Base-by-base conservation (phyloP, 1,140 invertebrate species). In the Cyphomyrmex costatus region DNA sequence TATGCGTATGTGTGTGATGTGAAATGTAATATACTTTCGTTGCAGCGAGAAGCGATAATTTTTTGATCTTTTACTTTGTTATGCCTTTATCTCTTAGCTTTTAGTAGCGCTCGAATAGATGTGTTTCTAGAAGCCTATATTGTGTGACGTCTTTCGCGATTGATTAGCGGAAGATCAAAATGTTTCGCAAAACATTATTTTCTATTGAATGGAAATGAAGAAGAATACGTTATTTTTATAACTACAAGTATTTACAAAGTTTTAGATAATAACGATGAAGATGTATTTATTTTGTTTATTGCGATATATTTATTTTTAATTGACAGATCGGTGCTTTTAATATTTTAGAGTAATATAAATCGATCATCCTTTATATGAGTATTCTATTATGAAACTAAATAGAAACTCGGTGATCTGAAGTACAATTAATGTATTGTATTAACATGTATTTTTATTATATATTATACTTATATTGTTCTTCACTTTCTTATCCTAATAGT, bases 281-380 rank as follows among this genome's bases (percentile, higher is more conserved):
- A 49, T 65, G 12, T 89, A 89, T 89, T 89, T 89, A 88, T 86
- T 89, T 86, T 56, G 86, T 65, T 77, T 49, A 68, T 76, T 80
- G 76, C 61, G 8, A 60, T 19, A 56, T 89, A 89, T 89, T 89
- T 89, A 89, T 89, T 86, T 89, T 68, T 56, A 71, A 36, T 56
- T 19, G 33, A 27, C 42, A 19, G 19, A 61, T 77, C 3, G 70
- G 7, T 60, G 24, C 51, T 16, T 36, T n/a, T 36, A 33, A 1
- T 65, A 5, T 7, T 46, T 49, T 71, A 74, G 19, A 8, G 2
- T 84, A 46, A 83, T 61, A 19, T 21, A 66, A 19, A 74, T 1
- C 36, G 7, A 61, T 84, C 8, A 7, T 21, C 5, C 5, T 71
- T 16, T 58, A 49, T 1, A 42, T 49, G 14, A 60, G 16, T 14